Conservation (phyloP, 2,797 vertebrate species). For the Channa striata region DNA sequence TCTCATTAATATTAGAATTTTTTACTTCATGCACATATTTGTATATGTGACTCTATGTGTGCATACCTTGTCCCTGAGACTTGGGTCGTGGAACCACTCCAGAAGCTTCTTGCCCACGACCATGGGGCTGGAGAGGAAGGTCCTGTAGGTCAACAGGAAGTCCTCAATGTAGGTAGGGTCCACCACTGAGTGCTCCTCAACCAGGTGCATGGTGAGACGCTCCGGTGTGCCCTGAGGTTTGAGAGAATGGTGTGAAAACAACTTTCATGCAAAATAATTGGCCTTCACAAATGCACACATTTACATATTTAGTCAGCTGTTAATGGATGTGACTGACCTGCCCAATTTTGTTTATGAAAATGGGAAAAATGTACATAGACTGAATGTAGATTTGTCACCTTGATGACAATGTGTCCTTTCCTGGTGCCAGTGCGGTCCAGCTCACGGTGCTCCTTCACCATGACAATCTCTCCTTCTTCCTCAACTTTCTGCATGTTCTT, state of each 20-base stretch:
- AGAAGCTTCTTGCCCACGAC: conserved; percentile 98
- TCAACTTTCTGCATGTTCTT: conserved; percentile 99
- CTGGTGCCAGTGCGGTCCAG: conserved; percentile 97
- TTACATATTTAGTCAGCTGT: no score
- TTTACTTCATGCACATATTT: no score
- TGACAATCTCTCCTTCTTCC: conserved; percentile 99
- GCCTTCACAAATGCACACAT: neutral
- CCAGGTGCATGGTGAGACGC: conserved; percentile 98
- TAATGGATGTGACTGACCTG: no score
- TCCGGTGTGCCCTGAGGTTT: conserved; percentile 93
- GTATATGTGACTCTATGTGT: neutral
- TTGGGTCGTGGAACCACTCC: conserved; percentile 99
- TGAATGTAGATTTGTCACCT: conserved; percentile 83
- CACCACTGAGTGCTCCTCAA: conserved; percentile 98
- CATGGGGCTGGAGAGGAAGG: conserved; percentile 99
- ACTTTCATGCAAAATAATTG: neutral
- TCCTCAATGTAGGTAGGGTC: conserved; percentile 99
- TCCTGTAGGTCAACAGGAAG: conserved; percentile 97
- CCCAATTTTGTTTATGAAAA: rapidly evolving
- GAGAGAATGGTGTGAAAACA: neutral
- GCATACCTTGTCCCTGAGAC: conserved; percentile 99
- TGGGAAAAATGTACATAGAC: neutral
- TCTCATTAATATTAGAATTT: neutral
- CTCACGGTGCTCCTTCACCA: conserved; percentile 99
- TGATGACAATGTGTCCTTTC: conserved; percentile 99